phyloP scores from a whole-genome alignment of 1,140 invertebrate species.

The Stegodyphus dumicola region DNA sequence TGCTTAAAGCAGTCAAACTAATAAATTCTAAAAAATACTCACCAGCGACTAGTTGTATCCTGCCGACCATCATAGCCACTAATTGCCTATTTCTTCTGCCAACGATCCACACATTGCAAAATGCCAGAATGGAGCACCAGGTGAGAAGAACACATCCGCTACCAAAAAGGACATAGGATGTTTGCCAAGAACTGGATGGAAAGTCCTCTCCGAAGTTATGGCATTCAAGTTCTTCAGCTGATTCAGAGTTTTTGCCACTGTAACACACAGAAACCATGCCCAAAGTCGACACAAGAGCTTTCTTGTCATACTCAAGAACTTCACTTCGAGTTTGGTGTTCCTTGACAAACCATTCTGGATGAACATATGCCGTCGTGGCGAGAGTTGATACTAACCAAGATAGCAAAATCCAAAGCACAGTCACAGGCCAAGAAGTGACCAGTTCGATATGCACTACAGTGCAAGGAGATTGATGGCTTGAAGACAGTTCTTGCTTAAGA shows the following conservation, averaged over 20 bases:
- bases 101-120: slow-evolving; percentile 45
- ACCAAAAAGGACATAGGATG: slow-evolving; percentile 44
- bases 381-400: slow-evolving; percentile 46
- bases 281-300: slow-evolving; percentile 32
- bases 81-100: slow-evolving; percentile 47
- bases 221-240: slow-evolving; percentile 24
- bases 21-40: neutral
- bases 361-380: slow-evolving; percentile 33
- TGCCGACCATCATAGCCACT: slow-evolving; percentile 30
- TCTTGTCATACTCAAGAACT: slow-evolving; percentile 40
- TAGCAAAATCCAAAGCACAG: slow-evolving; percentile 41
- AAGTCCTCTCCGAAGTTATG: slow-evolving; percentile 54
- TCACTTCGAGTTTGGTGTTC: slow-evolving; percentile 17
- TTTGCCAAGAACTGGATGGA: slow-evolving; percentile 54
- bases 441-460: slow-evolving; percentile 51
- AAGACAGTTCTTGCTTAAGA: too few species aligned
- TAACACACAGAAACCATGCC: slow-evolving; percentile 55
- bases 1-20: too few species aligned
- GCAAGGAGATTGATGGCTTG: slow-evolving; percentile 11
- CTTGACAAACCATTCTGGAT: slow-evolving; percentile 54
- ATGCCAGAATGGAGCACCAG: slow-evolving; percentile 51
- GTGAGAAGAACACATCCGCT: slow-evolving; percentile 50
- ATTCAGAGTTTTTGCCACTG: slow-evolving; percentile 1
- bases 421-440: slow-evolving; percentile 56
- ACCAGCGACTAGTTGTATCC: slow-evolving; percentile 55